Evolutionary conservation across 2,797 vertebrate species (phyloP).

Genomic region (Podargus strigoides): DNA sequence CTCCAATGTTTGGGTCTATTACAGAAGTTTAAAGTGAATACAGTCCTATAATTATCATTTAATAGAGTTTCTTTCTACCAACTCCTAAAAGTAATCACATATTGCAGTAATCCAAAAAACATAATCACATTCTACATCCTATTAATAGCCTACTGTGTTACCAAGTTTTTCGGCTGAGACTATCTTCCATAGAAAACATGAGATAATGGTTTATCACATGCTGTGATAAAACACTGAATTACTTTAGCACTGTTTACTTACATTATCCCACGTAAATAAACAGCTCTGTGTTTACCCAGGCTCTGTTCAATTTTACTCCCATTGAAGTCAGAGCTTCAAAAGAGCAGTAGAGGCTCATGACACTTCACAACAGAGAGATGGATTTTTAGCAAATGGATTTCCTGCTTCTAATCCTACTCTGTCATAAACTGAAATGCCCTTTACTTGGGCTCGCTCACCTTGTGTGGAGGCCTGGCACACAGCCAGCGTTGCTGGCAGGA

Average conservation of each 20-base stretch:
- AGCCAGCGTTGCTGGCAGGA: neutral
- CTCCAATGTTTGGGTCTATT: constrained; percentile 66
- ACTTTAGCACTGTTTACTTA: constrained; percentile 54
- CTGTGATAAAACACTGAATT: constrained; percentile 64
- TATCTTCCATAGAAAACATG: constrained; percentile 64
- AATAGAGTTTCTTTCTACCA: constrained; percentile 73
- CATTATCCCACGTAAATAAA: constrained; percentile 56
- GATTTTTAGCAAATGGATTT: neutral
- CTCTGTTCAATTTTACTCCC: neutral
- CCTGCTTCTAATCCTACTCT: neutral
- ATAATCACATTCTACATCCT: constrained; percentile 69
- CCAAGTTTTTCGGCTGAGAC: constrained; percentile 57
- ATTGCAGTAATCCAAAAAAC: constrained; percentile 70
- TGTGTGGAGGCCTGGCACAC: fast-evolving
- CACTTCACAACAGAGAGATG: neutral
- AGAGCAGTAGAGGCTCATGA: neutral
- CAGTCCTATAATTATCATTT: constrained; percentile 72
- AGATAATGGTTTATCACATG: constrained; percentile 66
- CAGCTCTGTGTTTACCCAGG: constrained; percentile 17
- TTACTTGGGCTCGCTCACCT: neutral
- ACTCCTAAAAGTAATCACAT: constrained; percentile 77
- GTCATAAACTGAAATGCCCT: neutral
- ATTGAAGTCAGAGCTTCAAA: neutral
- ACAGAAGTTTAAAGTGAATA: constrained; percentile 73
- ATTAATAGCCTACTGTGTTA: constrained; percentile 73